phyloP scores from a whole-genome alignment of 2,113 vertebrate species.

The Anser cygnoides region DNA sequence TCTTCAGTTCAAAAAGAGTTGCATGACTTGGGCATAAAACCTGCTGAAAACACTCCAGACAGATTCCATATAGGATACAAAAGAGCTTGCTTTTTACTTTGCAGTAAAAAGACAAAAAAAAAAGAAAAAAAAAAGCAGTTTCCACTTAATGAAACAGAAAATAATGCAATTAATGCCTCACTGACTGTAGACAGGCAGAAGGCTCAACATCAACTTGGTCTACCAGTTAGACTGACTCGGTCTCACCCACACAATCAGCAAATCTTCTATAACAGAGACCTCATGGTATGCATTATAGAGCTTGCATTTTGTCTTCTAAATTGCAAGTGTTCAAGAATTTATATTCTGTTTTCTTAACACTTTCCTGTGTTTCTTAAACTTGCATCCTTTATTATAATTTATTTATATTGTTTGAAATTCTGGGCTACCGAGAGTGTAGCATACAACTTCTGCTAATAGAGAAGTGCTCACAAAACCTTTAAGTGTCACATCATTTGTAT shows the following conservation, averaged over 20 bases:
- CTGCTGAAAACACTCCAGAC: neutral
- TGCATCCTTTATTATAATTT: neutral
- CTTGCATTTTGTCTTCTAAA: neutral
- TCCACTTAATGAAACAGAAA: neutral
- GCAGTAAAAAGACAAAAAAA: neutral
- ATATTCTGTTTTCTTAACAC: neutral
- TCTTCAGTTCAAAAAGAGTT: neutral
- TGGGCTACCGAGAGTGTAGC: neutral
- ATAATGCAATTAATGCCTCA: neutral
- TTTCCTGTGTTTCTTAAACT: neutral
- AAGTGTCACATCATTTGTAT: neutral
- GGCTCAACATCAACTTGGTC: neutral
- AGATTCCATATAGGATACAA: neutral
- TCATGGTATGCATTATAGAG: neutral
- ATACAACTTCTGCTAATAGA: neutral
- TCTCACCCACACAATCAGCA: neutral
- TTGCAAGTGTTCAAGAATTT: conserved; percentile 7
- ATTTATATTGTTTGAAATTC: neutral
- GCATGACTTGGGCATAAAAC: neutral
- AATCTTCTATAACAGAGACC: neutral
- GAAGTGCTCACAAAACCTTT: neutral
- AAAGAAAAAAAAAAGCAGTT: neutral
- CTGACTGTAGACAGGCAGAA: neutral
- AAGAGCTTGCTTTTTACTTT: neutral
- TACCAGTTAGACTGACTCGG: neutral